Evolutionary conservation across 1,140 invertebrate species (phyloP), one percentile per base, ranked within the genome.

Genomic region (Medauroidea extradentata): DNA sequence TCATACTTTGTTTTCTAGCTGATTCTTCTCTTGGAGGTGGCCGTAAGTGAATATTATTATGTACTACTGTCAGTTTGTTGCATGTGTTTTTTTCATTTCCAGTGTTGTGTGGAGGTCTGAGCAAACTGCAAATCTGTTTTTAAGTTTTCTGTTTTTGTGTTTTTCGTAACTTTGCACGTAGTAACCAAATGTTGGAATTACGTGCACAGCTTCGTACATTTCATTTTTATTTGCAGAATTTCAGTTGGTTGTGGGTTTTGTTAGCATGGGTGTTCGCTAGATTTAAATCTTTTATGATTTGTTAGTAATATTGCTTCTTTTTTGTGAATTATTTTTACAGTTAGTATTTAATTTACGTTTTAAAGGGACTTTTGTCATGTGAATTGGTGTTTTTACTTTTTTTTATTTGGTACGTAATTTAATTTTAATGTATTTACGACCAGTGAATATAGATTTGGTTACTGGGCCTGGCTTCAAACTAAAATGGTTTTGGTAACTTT

Each of bases 11-110:
- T 53, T 61, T 63, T 73, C 63, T 82, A 91, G 88, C 85, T 82
- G 86, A 89, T 81, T 86, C 83, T 69, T 81, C 86, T 77, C 86
- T 86, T 87, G 88, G 85, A 89, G 88, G 88, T 81, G 84, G 87
- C 79, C 90, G 88, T 91, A 89, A 91, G 89, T 91, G 16, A 42
- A 44, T 19, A 59, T 53, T 53, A 11, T 34, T 18, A 53, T 53
- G 24, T 53, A n/a, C 39, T 16, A 16, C 51, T 16, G 7, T 16
- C 14, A 21, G n/a, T 9, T 53, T 38, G 5, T 56, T 59, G 24
- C 5, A 59, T 56, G 43, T 43, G 13, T 48, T 24, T 61, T 44
- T 51, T 11, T 53, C 21, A 25, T 53, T 18, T 13, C 14, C 19
- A 24, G 19, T 59, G n/a, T 41, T 38, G 14, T 38, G 7, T 52